Conservation (phyloP, 1,140 invertebrate species). For the Plutomurus gul region DNA sequence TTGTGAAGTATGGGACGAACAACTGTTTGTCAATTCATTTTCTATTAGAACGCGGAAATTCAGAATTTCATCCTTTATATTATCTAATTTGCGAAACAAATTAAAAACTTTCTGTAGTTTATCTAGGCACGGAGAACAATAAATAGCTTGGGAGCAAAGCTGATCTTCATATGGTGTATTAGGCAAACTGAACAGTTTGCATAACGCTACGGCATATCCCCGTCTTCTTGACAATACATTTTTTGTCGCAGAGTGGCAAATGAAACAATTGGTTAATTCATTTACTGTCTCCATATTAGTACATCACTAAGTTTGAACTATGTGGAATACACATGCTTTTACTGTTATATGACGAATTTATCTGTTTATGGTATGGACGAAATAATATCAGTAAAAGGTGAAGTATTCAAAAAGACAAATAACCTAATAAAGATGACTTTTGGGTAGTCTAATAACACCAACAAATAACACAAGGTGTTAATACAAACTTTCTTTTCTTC, state of each 20-base stretch:
- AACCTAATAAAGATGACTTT: too few relatives aligned
- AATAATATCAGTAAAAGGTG: too few relatives aligned
- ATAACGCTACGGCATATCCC: background rate
- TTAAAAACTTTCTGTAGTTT: background rate
- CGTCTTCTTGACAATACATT: background rate
- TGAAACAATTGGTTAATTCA: background rate
- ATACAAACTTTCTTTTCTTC: too few relatives aligned
- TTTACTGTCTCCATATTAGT: too few relatives aligned
- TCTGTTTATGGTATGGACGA: too few relatives aligned
- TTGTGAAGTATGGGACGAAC: background rate
- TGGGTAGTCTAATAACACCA: too few relatives aligned
- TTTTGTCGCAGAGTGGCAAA: background rate
- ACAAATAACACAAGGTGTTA: too few relatives aligned
- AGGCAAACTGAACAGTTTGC: background rate
- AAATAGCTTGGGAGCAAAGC: background rate
- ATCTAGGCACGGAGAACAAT: background rate
- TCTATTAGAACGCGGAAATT: background rate
- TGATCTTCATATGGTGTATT: background rate
- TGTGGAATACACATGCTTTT: too few relatives aligned
- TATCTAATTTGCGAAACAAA: background rate
- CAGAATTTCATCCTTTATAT: background rate
- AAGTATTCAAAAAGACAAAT: too few relatives aligned
- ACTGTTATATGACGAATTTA: too few relatives aligned
- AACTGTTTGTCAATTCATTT: background rate
- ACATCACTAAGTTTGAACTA: too few relatives aligned